Base-by-base conservation (phyloP, 2,113 vertebrate genomes). In the Mesembrinibis cayennensis region DNA sequence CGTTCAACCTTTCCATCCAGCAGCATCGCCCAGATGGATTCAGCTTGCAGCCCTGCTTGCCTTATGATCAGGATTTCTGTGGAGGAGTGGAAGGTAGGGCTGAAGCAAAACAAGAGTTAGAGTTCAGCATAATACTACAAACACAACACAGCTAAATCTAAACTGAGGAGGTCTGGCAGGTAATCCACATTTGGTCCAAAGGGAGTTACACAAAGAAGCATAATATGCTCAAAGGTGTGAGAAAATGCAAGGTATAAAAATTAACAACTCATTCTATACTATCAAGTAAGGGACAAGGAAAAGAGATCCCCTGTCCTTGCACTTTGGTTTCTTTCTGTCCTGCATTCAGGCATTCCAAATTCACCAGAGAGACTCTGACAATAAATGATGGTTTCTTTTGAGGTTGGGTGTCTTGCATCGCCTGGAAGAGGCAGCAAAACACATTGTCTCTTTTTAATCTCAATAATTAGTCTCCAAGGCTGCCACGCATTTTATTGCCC, bases 401-500 rank as follows among this genome's bases (percentile, higher is more conserved):
- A 97, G 92, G 78, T 47, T 96, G 69, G 47, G 55, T 59, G 73
- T 67, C 96, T 96, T 96, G 80, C 89, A 83, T 83, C 85, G 65
- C 93, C 81, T 96, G 95, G 90, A 97, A 97, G 96, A 97, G 91
- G 79, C 96, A 96, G 94, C 59, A 95, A 81, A 84, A 82, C 96
- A 87, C 96, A 22, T 9, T 38, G 40, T 56, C 76, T 92, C 91
- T 84, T 93, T 97, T 95, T 96, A 92, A 98, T 97, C 94, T 95
- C 96, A 95, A 88, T 72, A 96, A 96, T 77, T 88, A 93, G 79
- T 92, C 93, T 92, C 96, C 76, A 93, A 90, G 90, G 42, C 73
- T 86, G 86, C 90, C 93, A 95, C 74, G 85, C 69, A 78, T 27
- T 69, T 92, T 74, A 94, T 63, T 95, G 95, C 96, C 96, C 96